Conservation (phyloP, 2,797 vertebrate genomes). For the Pterois miles region DNA sequence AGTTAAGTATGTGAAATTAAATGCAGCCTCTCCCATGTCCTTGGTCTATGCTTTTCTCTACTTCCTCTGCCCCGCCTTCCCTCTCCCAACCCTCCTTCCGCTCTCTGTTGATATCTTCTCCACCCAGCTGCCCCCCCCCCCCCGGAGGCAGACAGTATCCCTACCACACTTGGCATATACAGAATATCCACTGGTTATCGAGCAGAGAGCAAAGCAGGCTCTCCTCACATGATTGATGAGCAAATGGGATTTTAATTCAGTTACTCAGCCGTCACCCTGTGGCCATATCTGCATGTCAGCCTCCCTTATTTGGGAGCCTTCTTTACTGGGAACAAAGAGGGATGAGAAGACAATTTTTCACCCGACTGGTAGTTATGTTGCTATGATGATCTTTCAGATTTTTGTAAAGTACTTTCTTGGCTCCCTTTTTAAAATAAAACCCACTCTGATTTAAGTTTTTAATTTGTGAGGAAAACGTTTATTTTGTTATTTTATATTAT, state of each 20-base stretch:
- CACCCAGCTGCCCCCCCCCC: conserved; percentile 72
- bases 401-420: background rate
- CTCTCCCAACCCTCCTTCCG: conserved; percentile 39
- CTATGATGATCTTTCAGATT: conserved; percentile 40
- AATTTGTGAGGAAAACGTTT: background rate
- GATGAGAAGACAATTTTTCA: conserved; percentile 46
- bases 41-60: conserved; percentile 12
- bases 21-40: conserved; percentile 19
- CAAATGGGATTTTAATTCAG: conserved; percentile 82
- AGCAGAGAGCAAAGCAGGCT: conserved; percentile 69
- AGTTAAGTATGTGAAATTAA: conserved; percentile 35
- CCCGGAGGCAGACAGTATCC: conserved; percentile 67
- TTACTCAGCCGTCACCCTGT: conserved; percentile 76
- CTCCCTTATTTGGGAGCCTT: conserved; percentile 60
- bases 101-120: conserved; percentile 71
- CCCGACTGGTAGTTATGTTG: conserved; percentile 19
- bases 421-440: background rate
- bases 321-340: conserved; percentile 61
- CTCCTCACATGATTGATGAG: conserved; percentile 80
- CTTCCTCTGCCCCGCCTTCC: conserved; percentile 18
- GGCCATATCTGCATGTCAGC: conserved; percentile 72
- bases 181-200: conserved; percentile 70
- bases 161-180: conserved; percentile 65
- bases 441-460: background rate
- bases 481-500: background rate